phyloP scores from a whole-genome alignment of 2,113 vertebrate species.

The Pogona vitticeps region DNA sequence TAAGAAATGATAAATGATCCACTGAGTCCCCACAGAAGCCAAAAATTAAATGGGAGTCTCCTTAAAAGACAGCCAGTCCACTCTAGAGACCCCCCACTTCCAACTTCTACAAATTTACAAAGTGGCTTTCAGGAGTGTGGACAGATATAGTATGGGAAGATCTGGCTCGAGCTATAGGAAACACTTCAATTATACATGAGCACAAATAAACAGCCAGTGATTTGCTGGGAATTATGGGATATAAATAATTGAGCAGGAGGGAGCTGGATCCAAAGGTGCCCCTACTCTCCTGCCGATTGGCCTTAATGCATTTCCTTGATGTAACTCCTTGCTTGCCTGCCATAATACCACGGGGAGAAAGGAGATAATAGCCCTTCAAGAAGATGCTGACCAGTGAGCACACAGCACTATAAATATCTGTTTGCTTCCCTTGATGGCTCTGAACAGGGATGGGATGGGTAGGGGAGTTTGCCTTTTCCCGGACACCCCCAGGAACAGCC shows the following conservation, averaged over 20 bases:
- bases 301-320: constrained; percentile 80
- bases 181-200: constrained; percentile 81
- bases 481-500: neutral
- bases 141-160: constrained; percentile 73
- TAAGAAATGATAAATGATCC: constrained; percentile 71
- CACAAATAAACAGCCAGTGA: constrained; percentile 80
- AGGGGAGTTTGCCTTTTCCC: neutral
- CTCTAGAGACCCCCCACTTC: constrained; percentile 69
- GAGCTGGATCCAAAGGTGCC: constrained; percentile 68
- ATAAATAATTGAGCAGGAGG: constrained; percentile 82
- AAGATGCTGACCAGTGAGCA: constrained; percentile 68
- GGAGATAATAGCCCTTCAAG: constrained; percentile 50
- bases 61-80: constrained; percentile 74
- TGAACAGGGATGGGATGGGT: neutral
- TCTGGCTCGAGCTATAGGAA: constrained; percentile 80
- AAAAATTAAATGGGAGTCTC: constrained; percentile 82
- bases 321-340: constrained; percentile 65
- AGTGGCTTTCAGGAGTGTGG: constrained; percentile 73
- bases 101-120: constrained; percentile 50
- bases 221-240: constrained; percentile 82
- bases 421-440: neutral
- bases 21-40: constrained; percentile 80
- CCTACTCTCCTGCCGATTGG: constrained; percentile 72
- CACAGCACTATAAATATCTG: constrained; percentile 24
- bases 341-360: constrained; percentile 56